A percentile compares a stretch with the other conserved stretches of the same genome.
Evolutionary conservation across 2,888 invertebrate species (phyloP).

Genomic region (Phortica magna): DNA sequence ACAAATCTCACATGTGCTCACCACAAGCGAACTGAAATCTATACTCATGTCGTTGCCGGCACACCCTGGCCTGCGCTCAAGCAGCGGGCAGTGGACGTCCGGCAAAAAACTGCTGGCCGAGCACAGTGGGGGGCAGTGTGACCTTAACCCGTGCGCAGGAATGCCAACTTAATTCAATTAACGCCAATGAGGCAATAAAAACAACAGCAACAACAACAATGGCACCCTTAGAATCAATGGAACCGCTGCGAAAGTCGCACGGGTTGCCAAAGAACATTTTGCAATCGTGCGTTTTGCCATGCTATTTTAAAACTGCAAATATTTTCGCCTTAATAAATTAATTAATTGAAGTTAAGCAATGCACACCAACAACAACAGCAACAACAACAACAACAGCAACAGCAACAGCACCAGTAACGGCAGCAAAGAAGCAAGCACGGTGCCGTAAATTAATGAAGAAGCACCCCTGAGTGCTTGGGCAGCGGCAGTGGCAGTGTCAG

Average conservation of each 20-base stretch:
- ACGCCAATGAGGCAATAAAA: not conserved
- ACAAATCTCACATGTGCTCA: not conserved
- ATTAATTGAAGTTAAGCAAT: constrained; percentile 32
- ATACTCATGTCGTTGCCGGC: not conserved
- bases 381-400: not conserved
- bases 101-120: not conserved
- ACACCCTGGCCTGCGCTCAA: not conserved
- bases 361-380: not conserved
- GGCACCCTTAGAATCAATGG: not conserved
- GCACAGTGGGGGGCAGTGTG: not conserved
- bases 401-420: not conserved
- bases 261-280: not conserved
- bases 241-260: not conserved
- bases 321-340: constrained; percentile 28
- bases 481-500: not conserved
- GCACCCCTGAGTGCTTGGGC: constrained; percentile 1
- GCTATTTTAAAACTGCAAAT: not conserved
- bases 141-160: not conserved
- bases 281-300: not conserved
- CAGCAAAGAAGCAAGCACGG: not conserved
- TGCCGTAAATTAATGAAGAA: constrained; percentile 6
- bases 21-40: not conserved
- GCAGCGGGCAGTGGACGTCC: not conserved
- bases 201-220: not conserved
- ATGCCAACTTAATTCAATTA: not conserved